Evolutionary conservation across 2,113 vertebrate species (phyloP).

Genomic region (Phalacrocorax brasilianus): DNA sequence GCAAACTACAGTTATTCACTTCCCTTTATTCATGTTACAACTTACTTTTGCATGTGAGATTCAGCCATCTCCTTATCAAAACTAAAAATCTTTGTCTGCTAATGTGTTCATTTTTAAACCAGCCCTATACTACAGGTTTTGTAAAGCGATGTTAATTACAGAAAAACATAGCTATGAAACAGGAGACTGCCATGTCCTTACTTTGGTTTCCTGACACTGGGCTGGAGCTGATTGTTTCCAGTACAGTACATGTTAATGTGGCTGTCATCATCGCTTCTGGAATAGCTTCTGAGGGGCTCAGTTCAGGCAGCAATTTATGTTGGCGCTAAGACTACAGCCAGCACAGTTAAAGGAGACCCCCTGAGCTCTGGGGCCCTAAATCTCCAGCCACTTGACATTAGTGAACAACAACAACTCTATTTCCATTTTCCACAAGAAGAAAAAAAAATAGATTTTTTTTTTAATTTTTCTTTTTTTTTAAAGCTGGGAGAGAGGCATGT

Average conservation of each 20-base stretch:
- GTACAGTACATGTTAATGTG: background rate
- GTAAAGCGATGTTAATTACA: background rate
- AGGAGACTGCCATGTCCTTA: background rate
- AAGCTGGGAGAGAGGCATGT: background rate
- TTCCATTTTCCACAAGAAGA: background rate
- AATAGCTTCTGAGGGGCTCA: background rate
- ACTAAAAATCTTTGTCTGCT: background rate
- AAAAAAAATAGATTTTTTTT: background rate
- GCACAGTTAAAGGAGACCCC: background rate
- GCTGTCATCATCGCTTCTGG: background rate
- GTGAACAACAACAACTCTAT: background rate
- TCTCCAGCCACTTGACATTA: conserved; percentile 20
- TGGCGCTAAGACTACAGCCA: background rate
- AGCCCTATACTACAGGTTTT: background rate
- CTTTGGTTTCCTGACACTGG: background rate
- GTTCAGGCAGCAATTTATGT: background rate
- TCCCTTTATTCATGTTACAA: background rate
- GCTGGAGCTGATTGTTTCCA: background rate
- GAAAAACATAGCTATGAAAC: background rate
- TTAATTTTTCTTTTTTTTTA: background rate
- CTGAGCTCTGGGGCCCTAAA: conserved; percentile 24
- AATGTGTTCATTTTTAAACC: background rate
- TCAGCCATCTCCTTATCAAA: background rate
- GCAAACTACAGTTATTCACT: background rate
- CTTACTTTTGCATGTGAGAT: background rate